Evolutionary conservation across 2,113 vertebrate species (phyloP), one percentile per base, ranked within the genome.

Genomic region (Hypocryptadius cinnamomeus): DNA sequence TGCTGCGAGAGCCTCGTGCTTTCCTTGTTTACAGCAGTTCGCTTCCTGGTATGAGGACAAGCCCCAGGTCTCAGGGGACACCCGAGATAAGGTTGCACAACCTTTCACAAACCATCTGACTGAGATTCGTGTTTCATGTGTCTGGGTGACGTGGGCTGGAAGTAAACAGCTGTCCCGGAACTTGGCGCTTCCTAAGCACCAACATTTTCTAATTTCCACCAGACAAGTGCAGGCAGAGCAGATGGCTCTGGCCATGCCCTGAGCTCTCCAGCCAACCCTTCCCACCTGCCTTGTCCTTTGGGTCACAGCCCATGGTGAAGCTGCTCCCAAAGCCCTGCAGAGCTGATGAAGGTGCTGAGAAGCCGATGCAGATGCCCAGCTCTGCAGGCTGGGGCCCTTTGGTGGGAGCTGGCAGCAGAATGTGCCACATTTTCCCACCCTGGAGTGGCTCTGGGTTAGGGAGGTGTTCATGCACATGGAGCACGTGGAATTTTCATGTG

Each of bases 1-100:
- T 0, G 6, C 83, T 31, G 31, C 1, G 0, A 21, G 48, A 3
- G 1, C 71, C 48, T 45, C 0, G 0, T 0, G 9, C 20, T 63
- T 63, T 17, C 53, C 59, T 21, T 2, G 3, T 54, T 37, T 19
- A 35, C 9, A 45, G 76, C 48, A 33, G 71, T 53, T 71, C 2
- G 0, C 27, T 76, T 2, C 0, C 19, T 6, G 28, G 1, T 54
- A 19, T 0, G 4, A 44, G 15, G 8, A 65, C 6, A 7, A 79
- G 35, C 17, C 47, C 51, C 13, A 11, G 28, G 7, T 35, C 68
- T 27, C 35, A 1, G 0, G 35, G 81, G 12, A 24, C 45, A 50
- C 6, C 28, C 0, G 6, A 80, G 54, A 72, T 74, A 66, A 74
- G 76, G 28, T 33, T 84, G 44, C 80, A 16, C 28, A 53, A 69